phyloP scores from a whole-genome alignment of 2,797 vertebrate genomes.

The Scyliorhinus canicula region DNA sequence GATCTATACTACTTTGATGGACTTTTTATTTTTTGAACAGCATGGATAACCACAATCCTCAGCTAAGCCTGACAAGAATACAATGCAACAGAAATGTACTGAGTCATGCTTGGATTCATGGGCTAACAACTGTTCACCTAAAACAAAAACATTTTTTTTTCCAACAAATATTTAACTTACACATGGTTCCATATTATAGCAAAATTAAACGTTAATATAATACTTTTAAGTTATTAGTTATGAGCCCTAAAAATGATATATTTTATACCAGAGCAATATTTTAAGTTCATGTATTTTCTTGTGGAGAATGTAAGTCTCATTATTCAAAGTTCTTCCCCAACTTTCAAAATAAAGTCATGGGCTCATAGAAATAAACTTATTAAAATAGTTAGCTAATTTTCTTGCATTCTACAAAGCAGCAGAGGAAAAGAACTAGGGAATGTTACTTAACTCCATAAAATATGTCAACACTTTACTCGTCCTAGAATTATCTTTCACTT shows the following conservation, averaged over 20 bases:
- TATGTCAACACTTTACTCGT: not conserved
- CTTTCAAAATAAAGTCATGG: not conserved
- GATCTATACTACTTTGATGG: slow-evolving; percentile 3
- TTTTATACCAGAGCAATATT: not conserved
- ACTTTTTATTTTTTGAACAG: not conserved
- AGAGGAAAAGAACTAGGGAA: not conserved
- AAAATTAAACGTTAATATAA: not conserved
- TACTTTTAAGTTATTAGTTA: not conserved
- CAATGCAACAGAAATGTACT: not conserved
- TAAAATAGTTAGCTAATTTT: not conserved
- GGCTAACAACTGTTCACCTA: not conserved
- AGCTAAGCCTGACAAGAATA: slow-evolving; percentile 4
- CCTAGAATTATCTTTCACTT: not conserved
- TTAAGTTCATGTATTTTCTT: not conserved
- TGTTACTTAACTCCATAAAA: not conserved
- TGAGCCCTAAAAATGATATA: not conserved
- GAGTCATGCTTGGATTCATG: not conserved
- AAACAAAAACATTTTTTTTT: not conserved
- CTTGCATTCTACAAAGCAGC: not conserved
- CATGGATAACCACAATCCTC: not conserved
- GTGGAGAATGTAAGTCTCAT: not conserved
- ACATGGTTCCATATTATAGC: not conserved
- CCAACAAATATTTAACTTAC: not conserved
- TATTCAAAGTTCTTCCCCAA: not conserved
- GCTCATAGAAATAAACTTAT: not conserved